Conservation (phyloP, 2,888 invertebrate species). For the Sisyra nigra region DNA sequence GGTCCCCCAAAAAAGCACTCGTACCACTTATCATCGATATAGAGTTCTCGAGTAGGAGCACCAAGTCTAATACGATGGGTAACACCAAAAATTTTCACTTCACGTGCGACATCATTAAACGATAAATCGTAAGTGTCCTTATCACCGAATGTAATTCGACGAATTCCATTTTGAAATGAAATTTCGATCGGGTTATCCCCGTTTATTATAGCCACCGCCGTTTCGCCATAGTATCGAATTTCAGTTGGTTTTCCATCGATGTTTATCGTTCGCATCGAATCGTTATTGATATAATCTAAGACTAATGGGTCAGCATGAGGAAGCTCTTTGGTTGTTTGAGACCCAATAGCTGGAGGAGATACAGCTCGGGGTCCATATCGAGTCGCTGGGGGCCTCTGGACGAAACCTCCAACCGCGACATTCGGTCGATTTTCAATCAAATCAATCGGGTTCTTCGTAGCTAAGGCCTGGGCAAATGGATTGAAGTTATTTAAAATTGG, state of each 20-base stretch:
- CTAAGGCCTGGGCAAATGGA: conserved; percentile 18
- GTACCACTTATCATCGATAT: conserved; percentile 75
- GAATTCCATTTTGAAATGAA: conserved; percentile 63
- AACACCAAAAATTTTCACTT: conserved; percentile 55
- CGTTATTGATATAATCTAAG: conserved; percentile 40
- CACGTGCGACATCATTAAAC: conserved; percentile 54
- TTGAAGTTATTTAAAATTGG: conserved; percentile 18
- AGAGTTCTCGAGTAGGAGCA: conserved; percentile 80
- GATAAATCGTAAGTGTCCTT: conserved; percentile 46
- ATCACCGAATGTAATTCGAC: conserved; percentile 61
- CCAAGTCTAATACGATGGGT: conserved; percentile 72
- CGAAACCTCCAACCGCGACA: conserved; percentile 17
- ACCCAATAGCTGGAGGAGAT: conserved; percentile 12
- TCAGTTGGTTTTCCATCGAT: conserved; percentile 70
- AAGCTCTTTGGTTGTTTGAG: conserved; percentile 19
- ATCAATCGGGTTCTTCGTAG: conserved; percentile 22
- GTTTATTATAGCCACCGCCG: conserved; percentile 68
- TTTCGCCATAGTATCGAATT: conserved; percentile 73
- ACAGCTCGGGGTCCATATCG: conserved; percentile 8
- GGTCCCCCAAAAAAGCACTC: conserved; percentile 89
- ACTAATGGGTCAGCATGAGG: conserved; percentile 27
- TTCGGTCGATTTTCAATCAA: conserved; percentile 27
- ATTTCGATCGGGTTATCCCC: conserved; percentile 78
- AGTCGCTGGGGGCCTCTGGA: conserved; percentile 4
- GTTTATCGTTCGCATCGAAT: conserved; percentile 62